Percentiles rank a stretch among this genome's conserved stretches.
These are phyloP conservation scores for Tetragonula clypearis DNA, from an alignment of 1,140 invertebrate genomes.

Conservation along the genomic window DNA sequence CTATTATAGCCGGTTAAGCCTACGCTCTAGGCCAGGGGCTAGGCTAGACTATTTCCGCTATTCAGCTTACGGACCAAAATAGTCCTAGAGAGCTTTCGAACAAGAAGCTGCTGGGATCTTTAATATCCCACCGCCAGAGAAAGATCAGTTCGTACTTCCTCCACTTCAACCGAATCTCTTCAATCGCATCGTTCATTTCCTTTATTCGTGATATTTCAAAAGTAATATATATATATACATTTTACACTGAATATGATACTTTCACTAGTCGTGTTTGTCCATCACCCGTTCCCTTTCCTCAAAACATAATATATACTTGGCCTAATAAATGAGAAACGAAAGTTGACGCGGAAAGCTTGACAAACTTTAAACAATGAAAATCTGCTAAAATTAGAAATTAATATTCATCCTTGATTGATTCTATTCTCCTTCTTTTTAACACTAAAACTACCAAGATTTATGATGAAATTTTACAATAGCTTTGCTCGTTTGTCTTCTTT, in stretches of 20 bases:
- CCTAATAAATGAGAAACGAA: neutral
- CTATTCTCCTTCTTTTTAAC: too few species aligned
- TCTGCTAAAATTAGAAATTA: too few species aligned
- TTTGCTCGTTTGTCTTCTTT: too few species aligned
- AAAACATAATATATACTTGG: neutral
- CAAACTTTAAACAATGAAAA: too few species aligned
- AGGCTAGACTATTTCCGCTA: slow-evolving; percentile 76
- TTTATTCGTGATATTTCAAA: neutral
- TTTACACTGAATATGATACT: neutral
- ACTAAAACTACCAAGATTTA: too few species aligned
- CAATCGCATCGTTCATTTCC: neutral
- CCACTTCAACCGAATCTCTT: neutral
- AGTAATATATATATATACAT: too few species aligned
- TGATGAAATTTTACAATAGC: too few species aligned
- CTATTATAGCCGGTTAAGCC: slow-evolving; percentile 72
- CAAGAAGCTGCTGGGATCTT: slow-evolving; percentile 46
- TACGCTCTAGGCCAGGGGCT: slow-evolving; percentile 78
- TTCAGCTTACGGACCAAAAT: slow-evolving; percentile 76
- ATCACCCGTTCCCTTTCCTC: too few species aligned
- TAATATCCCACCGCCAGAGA: slow-evolving; percentile 9
- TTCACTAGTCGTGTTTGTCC: neutral
- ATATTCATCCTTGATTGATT: too few species aligned
- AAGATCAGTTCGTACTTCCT: slow-evolving; percentile 34
- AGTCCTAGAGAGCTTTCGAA: slow-evolving; percentile 63
- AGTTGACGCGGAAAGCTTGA: neutral